These are phyloP conservation scores for Siderastrea siderea DNA, from an alignment of 92 coral and sea anemone genomes.

Conservation along the genomic window DNA sequence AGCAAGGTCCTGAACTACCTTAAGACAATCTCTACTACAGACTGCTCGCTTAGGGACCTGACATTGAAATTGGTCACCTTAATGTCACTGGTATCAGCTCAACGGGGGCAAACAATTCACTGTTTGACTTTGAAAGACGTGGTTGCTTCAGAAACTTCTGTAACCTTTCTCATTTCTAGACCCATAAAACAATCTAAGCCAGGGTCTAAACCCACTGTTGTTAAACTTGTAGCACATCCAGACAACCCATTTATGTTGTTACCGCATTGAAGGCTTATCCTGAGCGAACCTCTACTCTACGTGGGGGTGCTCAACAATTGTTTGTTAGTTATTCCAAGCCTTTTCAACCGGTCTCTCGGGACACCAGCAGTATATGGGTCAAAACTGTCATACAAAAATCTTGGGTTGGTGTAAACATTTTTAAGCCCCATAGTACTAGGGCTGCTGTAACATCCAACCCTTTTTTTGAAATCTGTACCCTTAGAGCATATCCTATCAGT, in stretches of 20 bases:
- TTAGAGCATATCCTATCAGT: slow-evolving; percentile 15
- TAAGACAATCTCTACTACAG: slow-evolving; percentile 9
- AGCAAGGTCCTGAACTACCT: slow-evolving; percentile 38
- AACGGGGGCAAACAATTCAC: slow-evolving; percentile 34
- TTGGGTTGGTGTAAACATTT: not conserved
- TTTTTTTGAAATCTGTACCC: slow-evolving; percentile 8
- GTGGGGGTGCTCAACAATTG: slow-evolving; percentile 3
- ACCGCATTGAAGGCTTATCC: slow-evolving; percentile 7
- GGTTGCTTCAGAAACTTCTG: slow-evolving; percentile 1
- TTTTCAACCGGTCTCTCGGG: not conserved
- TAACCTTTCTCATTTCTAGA: not conserved
- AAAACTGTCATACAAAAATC: not conserved
- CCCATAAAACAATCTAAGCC: slow-evolving; percentile 21
- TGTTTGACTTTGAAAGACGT: slow-evolving; percentile 2
- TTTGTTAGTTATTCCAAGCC: slow-evolving; percentile 9
- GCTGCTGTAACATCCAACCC: not conserved
- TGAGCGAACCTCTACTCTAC: slow-evolving; percentile 3
- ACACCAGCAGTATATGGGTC: not conserved
- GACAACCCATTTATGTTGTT: slow-evolving; percentile 18
- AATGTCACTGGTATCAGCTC: slow-evolving; percentile 2
- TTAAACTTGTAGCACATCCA: slow-evolving; percentile 7
- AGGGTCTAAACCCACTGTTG: slow-evolving; percentile 6
- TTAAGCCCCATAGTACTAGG: not conserved
- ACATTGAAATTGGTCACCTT: slow-evolving; percentile 37
- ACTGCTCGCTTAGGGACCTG: slow-evolving; percentile 39